phyloP scores from a whole-genome alignment of 2,113 vertebrate species.

The Scomber colias region DNA sequence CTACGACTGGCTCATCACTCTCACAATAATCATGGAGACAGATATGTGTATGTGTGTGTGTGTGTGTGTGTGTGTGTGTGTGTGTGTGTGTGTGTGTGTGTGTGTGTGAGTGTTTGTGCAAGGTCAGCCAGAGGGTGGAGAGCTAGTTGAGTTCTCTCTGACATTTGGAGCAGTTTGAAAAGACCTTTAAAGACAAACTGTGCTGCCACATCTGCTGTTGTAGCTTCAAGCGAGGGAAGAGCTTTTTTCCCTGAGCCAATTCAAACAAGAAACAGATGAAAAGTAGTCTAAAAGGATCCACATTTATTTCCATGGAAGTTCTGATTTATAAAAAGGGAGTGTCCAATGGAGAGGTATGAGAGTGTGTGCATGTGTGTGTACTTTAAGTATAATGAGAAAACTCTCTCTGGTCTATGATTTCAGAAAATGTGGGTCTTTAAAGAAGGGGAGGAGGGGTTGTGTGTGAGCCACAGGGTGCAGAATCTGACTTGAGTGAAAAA shows the following conservation, averaged over 20 bases:
- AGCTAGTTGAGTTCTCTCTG: slow-evolving; percentile 20
- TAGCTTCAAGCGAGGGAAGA: background rate
- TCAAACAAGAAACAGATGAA: background rate
- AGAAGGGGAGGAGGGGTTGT: background rate
- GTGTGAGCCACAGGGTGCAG: background rate
- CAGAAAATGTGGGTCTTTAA: background rate
- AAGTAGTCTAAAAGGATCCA: background rate
- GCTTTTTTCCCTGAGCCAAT: rapidly evolving
- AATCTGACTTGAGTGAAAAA: background rate
- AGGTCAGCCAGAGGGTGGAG: slow-evolving; percentile 60
- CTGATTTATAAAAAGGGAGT: background rate
- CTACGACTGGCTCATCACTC: background rate
- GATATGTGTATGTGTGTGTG: background rate
- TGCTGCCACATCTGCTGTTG: background rate
- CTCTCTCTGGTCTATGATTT: background rate
- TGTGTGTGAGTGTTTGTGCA: slow-evolving; percentile 10
- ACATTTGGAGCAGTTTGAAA: background rate
- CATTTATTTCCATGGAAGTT: background rate
- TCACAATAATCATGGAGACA: slow-evolving; percentile 21
- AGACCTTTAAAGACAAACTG: background rate
- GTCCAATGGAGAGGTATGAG: background rate
- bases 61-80: too few relatives aligned
- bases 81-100: background rate
- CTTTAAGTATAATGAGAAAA: background rate
- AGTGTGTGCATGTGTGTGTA: background rate